Evolutionary conservation across 2,888 invertebrate genomes (phyloP), one percentile per base, ranked within the genome.

Genomic region (Muscina levida): DNA sequence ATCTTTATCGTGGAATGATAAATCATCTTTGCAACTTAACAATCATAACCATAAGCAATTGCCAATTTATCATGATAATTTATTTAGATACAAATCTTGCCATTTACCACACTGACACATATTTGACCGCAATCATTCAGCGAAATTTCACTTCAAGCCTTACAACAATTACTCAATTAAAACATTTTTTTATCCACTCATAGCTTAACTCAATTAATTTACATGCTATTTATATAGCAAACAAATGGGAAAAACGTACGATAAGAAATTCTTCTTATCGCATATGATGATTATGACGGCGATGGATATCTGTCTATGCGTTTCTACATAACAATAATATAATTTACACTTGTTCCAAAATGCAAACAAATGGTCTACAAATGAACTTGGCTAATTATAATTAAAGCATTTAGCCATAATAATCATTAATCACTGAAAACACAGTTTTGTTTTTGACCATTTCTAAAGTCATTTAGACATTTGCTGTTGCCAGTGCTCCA

Each of bases 391-490:
- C 17, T 72, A 62, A 77, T 77, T 72, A 68, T 51, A 68, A 72
- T 24, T 46, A 46, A 53, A 62, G 62, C 8, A 62, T 46, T 53
- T 17, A 72, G 62, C 11, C n/a, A 13, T 19, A 37, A 53, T 44
- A 68, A 68, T 51, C 72, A 77, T 77, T 77, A 72, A 77, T 72
- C 72, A 72, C 37, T 53, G 22, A 53, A 48, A 48, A 19, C 44
- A 77, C 44, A 48, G 19, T 15, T 31, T 19, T 48, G 31, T 48
- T 48, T 1, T 19, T 13, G 46, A 15, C 5, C n/a, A 46, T 46
- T 46, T 46, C 46, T 46, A 48, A 48, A 48, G 48, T 11, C 48
- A 59, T 42, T 37, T 37, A 56, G n/a, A n/a, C n/a, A n/a, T n/a
- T 59, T 56, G 42, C 11, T 48, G 42, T 48, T 51, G 26, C 13